These are phyloP conservation scores for Bufotes viridis DNA, from an alignment of 2,797 vertebrate genomes.

Conservation along the genomic window DNA sequence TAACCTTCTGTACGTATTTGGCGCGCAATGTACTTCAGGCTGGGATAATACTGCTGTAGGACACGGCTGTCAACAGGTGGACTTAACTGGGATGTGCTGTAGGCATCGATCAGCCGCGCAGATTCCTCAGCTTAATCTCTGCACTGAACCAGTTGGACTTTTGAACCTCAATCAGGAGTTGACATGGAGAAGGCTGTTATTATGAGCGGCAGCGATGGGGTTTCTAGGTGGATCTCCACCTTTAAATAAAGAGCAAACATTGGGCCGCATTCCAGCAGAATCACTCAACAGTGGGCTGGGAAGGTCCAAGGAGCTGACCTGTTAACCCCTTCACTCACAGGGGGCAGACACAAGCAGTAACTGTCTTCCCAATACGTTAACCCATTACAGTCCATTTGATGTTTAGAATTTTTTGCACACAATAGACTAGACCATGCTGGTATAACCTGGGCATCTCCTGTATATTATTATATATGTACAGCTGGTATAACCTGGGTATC, in stretches of 20 bases:
- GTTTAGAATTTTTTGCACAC: not conserved
- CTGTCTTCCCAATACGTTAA: not conserved
- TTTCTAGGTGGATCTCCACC: conserved; percentile 52
- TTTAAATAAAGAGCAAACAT: conserved; percentile 58
- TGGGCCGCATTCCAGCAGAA: conserved; percentile 41
- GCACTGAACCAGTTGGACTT: conserved; percentile 40
- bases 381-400: not conserved
- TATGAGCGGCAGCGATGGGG: conserved; percentile 2
- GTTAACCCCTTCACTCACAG: conserved; percentile 40
- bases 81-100: not conserved
- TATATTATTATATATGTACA: not conserved
- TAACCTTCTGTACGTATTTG: not conserved
- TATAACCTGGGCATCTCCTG: not conserved
- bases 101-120: conserved; percentile 1
- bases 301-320: conserved; percentile 5
- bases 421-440: not conserved
- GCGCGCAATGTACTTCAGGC: not conserved
- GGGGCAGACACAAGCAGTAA: not conserved
- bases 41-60: not conserved
- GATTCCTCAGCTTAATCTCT: conserved; percentile 22
- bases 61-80: conserved; percentile 8
- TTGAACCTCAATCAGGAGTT: conserved; percentile 37
- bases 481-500: conserved; percentile 12
- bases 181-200: conserved; percentile 24
- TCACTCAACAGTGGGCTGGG: conserved; percentile 29